These are phyloP conservation scores for Nudaria mundana DNA, from an alignment of 2,888 invertebrate species.

Conservation along the genomic window DNA sequence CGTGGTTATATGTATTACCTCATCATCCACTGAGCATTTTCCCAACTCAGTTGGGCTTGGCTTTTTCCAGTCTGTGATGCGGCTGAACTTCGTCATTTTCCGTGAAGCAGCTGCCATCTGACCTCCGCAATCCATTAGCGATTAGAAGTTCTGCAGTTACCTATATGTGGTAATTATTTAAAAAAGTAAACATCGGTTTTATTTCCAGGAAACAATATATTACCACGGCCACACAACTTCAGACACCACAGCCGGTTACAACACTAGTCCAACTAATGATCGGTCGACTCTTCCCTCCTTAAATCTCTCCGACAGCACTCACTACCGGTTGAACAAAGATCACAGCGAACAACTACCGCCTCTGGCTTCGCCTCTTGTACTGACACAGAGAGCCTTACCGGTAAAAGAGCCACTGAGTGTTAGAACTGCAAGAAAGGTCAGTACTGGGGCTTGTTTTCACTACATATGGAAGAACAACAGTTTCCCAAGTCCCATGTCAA, in stretches of 20 bases:
- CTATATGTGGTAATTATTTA: too few relatives aligned
- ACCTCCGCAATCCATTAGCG: too few relatives aligned
- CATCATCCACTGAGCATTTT: too few relatives aligned
- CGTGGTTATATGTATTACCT: too few relatives aligned
- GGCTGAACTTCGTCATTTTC: too few relatives aligned
- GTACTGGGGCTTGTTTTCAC: background rate
- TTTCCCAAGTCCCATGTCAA: too few relatives aligned
- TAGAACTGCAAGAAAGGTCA: slow-evolving; percentile 56
- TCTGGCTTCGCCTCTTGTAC: slow-evolving; percentile 66
- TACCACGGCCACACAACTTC: slow-evolving; percentile 73
- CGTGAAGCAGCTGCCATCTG: too few relatives aligned
- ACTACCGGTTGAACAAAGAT: slow-evolving; percentile 56
- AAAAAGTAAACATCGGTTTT: background rate
- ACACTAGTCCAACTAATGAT: slow-evolving; percentile 63
- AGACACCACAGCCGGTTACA: slow-evolving; percentile 60
- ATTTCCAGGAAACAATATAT: slow-evolving; percentile 69
- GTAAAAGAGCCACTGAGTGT: slow-evolving; percentile 54
- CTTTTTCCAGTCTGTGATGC: too few relatives aligned
- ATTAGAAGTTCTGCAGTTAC: too few relatives aligned
- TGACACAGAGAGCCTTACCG: slow-evolving; percentile 51
- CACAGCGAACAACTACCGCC: slow-evolving; percentile 71
- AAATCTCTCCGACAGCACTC: slow-evolving; percentile 60
- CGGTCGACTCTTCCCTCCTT: slow-evolving; percentile 65
- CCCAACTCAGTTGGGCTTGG: too few relatives aligned
- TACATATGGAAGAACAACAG: too few relatives aligned